phyloP scores from a whole-genome alignment of 2,113 vertebrate species.

The Malurus cyaneus region DNA sequence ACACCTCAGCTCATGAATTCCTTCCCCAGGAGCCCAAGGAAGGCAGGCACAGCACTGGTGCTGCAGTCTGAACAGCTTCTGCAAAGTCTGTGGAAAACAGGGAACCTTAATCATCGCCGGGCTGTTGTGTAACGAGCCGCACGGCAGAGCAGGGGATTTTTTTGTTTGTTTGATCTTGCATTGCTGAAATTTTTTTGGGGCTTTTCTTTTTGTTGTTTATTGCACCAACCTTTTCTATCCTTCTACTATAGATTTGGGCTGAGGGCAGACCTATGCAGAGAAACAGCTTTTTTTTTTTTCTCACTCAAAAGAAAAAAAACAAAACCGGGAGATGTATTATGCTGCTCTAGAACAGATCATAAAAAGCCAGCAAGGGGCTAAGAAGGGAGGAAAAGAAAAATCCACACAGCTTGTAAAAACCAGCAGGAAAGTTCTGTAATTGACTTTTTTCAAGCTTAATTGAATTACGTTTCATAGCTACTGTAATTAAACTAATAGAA shows the following conservation, averaged over 20 bases:
- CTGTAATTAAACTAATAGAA: conserved; percentile 55
- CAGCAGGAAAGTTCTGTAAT: conserved; percentile 61
- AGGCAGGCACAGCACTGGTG: accelerated
- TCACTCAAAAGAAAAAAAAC: background rate
- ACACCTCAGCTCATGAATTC: background rate
- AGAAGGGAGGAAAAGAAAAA: conserved; percentile 41
- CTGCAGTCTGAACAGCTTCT: background rate
- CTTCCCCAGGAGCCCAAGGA: background rate
- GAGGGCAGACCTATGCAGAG: background rate
- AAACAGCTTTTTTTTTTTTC: background rate
- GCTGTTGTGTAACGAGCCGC: background rate
- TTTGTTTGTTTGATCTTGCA: background rate
- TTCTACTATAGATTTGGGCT: background rate
- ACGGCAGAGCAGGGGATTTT: background rate
- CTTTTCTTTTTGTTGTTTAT: background rate
- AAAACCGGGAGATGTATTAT: background rate
- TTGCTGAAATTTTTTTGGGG: background rate
- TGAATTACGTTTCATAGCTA: conserved; percentile 50
- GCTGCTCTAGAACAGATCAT: background rate
- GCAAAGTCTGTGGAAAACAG: background rate
- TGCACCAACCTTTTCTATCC: background rate
- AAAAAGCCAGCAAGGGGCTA: conserved; percentile 40
- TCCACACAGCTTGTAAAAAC: conserved; percentile 28
- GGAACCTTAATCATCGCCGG: background rate
- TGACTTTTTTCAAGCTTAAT: conserved; percentile 32